Evolutionary conservation across 2,888 invertebrate genomes (phyloP).

Genomic region (Epiblema foenella): DNA sequence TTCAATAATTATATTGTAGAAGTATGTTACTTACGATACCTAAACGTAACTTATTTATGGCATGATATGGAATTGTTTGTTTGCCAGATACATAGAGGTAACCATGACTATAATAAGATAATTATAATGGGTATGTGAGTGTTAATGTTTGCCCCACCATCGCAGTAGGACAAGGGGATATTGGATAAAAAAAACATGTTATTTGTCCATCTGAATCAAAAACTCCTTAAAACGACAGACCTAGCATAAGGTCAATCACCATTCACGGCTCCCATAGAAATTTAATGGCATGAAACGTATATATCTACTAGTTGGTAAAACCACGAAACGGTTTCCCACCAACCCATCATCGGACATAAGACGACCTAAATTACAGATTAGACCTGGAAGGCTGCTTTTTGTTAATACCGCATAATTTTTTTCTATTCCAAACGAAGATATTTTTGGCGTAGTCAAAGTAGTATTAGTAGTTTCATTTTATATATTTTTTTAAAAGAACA

Average conservation of each 20-base stretch:
- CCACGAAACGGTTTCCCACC: too few relatives aligned
- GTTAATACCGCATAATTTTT: too few relatives aligned
- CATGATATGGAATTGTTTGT: slow-evolving; percentile 48
- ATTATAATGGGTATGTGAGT: slow-evolving; percentile 46
- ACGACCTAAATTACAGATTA: too few relatives aligned
- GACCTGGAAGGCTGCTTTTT: too few relatives aligned
- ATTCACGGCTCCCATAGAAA: not conserved
- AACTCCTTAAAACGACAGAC: not conserved
- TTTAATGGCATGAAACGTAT: not conserved
- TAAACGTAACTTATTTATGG: slow-evolving; percentile 49
- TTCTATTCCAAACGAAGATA: not conserved
- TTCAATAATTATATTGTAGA: slow-evolving; percentile 38
- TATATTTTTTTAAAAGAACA: not conserved
- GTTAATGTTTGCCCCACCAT: slow-evolving; percentile 66
- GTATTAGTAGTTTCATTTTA: too few relatives aligned
- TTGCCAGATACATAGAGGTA: slow-evolving; percentile 69
- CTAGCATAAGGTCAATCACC: not conserved
- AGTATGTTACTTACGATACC: slow-evolving; percentile 29
- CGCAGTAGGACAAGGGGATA: slow-evolving; percentile 41
- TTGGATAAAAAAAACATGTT: slow-evolving; percentile 9
- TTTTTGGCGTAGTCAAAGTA: not conserved
- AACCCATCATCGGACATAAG: too few relatives aligned
- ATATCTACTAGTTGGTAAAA: too few relatives aligned
- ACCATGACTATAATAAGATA: slow-evolving; percentile 60
- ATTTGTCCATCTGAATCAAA: slow-evolving; percentile 15